These are phyloP conservation scores for Cyphomyrus plagiostoma DNA, from an alignment of 2,113 vertebrate species.

Conservation along the genomic window DNA sequence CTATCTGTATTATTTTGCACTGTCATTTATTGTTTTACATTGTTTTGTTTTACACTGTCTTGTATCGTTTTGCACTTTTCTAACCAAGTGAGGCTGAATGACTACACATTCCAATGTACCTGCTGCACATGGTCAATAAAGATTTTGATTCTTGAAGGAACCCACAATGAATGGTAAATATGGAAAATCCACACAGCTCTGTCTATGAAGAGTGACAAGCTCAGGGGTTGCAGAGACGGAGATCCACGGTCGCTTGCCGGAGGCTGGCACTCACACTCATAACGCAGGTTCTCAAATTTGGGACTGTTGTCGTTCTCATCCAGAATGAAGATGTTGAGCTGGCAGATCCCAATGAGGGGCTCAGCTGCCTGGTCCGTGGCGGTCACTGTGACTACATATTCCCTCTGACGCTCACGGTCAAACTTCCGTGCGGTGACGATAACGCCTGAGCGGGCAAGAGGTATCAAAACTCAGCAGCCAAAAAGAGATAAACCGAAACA, in stretches of 20 bases:
- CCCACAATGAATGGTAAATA: neutral
- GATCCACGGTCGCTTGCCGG: neutral
- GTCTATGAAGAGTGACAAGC: neutral
- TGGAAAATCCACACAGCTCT: neutral
- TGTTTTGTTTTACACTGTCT: neutral
- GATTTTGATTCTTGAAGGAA: neutral
- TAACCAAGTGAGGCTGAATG: neutral
- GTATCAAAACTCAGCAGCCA: neutral
- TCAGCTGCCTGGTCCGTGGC: constrained; percentile 79
- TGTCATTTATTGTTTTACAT: neutral
- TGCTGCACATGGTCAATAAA: neutral
- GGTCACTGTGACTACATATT: constrained; percentile 78
- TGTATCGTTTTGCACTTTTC: neutral
- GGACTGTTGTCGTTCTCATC: constrained; percentile 87
- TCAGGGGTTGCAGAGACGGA: neutral
- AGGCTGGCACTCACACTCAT: constrained; percentile 73
- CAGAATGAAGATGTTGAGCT: constrained; percentile 76
- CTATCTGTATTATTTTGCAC: neutral
- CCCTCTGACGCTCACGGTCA: constrained; percentile 78
- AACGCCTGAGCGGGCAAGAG: constrained; percentile 52
- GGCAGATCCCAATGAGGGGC: constrained; percentile 80
- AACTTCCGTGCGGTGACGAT: constrained; percentile 73
- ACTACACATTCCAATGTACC: neutral
- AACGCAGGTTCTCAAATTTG: constrained; percentile 80
- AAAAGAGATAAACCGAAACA: neutral